Evolutionary conservation across 2,113 vertebrate species (phyloP).

Genomic region (Peromyscus polionotus): DNA sequence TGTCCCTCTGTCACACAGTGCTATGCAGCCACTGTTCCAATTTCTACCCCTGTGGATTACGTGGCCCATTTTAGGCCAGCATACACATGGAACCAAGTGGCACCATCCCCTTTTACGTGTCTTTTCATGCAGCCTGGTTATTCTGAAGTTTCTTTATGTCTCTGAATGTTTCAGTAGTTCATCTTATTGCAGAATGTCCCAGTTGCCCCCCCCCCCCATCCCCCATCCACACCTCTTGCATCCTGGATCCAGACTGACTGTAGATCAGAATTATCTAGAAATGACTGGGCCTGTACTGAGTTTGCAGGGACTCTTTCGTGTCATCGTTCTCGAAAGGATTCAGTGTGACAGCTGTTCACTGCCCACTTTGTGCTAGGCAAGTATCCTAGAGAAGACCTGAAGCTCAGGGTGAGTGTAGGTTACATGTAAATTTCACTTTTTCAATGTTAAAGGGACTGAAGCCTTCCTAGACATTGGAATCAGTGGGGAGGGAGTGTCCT

Average conservation of each 20-base stretch:
- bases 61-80: neutral
- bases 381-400: neutral
- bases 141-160: slow-evolving; percentile 34
- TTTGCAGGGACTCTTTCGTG: neutral
- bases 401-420: neutral
- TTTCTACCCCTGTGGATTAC: neutral
- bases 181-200: neutral
- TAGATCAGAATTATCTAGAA: neutral
- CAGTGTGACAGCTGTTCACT: neutral
- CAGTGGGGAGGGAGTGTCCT: neutral
- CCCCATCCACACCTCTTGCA: neutral
- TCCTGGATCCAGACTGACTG: neutral
- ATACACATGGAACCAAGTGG: neutral
- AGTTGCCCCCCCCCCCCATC: neutral
- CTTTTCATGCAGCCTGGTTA: slow-evolving; percentile 29
- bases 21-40: neutral
- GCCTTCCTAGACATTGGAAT: neutral
- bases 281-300: neutral
- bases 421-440: neutral
- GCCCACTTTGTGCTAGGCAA: neutral
- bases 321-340: neutral
- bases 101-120: neutral
- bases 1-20: neutral
- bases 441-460: neutral
- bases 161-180: neutral